Evolutionary conservation across 2,888 invertebrate genomes (phyloP), one percentile per base, ranked within the genome.

Genomic region (Rhorus exstirpatorius): DNA sequence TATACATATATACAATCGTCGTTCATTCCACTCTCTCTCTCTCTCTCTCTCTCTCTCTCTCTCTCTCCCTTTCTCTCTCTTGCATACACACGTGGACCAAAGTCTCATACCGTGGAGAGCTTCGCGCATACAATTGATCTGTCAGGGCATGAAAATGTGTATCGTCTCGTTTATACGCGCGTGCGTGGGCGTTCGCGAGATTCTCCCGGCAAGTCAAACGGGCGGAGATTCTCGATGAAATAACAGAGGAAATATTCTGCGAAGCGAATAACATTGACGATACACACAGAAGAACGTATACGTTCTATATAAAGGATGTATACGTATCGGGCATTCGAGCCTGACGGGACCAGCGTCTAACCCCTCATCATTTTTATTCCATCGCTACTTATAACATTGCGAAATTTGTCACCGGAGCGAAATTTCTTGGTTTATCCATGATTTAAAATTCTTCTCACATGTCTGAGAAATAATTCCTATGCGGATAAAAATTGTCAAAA

Each of bases 201-300:
- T 31, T 82, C 78, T 63, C 81, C 84, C 85, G 79, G 84, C 85
- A 84, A 87, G 84, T 85, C 81, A 84, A 60, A 72, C 83, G 83
- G 78, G 81, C 80, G 77, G 79, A 84, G 84, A 82, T 85, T 85
- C 84, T 79, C 79, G 82, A 84, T 78, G 85, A 74, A 81, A 84
- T 71, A 84, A 71, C 65, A 74, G 79, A 75, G 81, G 81, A 44
- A n/a, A n/a, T n/a, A 38, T 67, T 19, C 14, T 17, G 17, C 44
- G n/a, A 24, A 63, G 65, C 55, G 67, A 76, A 58, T 67, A 76
- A 67, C 55, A n/a, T 44, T 24, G 19, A 46, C 31, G n/a, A 67
- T 51, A 10, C 67, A 60, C 7, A 58, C 58, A 35, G 10, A 38
- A 35, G 10, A 38, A 3, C 6, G n/a, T 31, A 60, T 17, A 49